Percentiles rank a stretch among this genome's conserved stretches.
Conservation (phyloP, 2,888 invertebrate species). For the Plebejus argus region DNA sequence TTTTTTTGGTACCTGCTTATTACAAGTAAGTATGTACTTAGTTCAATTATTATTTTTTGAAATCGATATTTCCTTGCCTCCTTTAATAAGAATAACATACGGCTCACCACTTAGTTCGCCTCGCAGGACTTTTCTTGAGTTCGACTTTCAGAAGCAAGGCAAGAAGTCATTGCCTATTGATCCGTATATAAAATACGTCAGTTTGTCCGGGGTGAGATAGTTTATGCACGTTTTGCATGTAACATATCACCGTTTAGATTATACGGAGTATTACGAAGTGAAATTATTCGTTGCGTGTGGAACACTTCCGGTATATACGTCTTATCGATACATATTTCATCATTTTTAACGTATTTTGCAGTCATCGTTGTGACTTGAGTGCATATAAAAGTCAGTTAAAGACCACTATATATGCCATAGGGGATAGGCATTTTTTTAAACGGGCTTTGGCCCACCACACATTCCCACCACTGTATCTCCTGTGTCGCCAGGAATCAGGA, state of each 20-base stretch:
- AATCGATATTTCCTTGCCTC: too few species aligned
- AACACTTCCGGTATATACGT: conserved; percentile 26
- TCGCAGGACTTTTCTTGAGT: background rate
- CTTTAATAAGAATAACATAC: background rate
- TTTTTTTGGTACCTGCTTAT: too few species aligned
- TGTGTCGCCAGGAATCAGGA: too few species aligned
- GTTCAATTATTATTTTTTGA: too few species aligned
- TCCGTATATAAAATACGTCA: conserved; percentile 25
- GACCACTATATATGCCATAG: background rate
- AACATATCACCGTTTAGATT: conserved; percentile 29
- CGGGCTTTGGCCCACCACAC: too few species aligned
- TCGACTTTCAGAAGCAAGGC: background rate
- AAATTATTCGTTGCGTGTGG: conserved; percentile 30
- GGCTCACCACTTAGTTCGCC: too few species aligned
- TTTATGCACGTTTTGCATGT: conserved; percentile 30
- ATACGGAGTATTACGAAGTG: conserved; percentile 25
- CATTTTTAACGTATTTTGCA: conserved; percentile 22
- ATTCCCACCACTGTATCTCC: too few species aligned
- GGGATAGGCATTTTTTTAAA: too few species aligned
- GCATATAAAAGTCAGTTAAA: background rate
- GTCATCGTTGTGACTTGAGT: conserved; percentile 1
- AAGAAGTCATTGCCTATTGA: background rate
- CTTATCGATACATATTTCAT: conserved; percentile 22
- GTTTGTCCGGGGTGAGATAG: background rate
- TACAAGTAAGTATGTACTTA: too few species aligned